A percentile compares a stretch with the other conserved stretches of the same genome.
phyloP scores from a whole-genome alignment of 2,888 invertebrate species.

The Pemphredon lugubris region DNA sequence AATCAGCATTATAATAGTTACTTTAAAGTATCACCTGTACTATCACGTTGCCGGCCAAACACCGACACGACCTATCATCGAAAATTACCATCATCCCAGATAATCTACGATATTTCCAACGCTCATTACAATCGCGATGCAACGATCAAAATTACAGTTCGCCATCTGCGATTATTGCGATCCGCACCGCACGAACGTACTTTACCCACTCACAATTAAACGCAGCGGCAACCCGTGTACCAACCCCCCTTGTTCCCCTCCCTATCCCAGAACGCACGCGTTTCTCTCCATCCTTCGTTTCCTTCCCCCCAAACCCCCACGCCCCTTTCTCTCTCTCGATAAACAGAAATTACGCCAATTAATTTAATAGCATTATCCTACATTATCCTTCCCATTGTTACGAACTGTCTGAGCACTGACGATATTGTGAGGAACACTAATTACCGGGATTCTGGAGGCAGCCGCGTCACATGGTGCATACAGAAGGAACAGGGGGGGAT shows the following conservation, averaged over 20 bases:
- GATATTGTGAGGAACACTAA: slow-evolving; percentile 45
- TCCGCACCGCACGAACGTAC: background rate
- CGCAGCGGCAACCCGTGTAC: too few relatives aligned
- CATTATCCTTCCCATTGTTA: slow-evolving; percentile 15
- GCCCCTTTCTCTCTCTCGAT: background rate
- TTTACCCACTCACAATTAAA: slow-evolving; percentile 35
- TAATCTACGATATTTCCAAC: background rate
- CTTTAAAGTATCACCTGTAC: too few relatives aligned
- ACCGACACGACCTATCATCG: too few relatives aligned
- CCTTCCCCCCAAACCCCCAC: background rate
- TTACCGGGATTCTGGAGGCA: slow-evolving; percentile 38
- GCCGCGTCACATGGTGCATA: slow-evolving; percentile 15
- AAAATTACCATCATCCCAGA: background rate
- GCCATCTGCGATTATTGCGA: too few relatives aligned
- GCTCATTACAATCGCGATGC: too few relatives aligned
- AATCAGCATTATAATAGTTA: too few relatives aligned
- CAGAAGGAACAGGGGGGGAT: background rate
- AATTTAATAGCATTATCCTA: slow-evolving; percentile 42
- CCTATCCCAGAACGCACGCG: too few relatives aligned
- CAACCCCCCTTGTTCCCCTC: too few relatives aligned
- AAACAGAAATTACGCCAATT: slow-evolving; percentile 53
- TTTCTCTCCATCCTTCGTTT: too few relatives aligned
- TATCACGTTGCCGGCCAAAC: too few relatives aligned
- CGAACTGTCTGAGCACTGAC: slow-evolving; percentile 27
- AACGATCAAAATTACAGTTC: too few relatives aligned